Percentiles rank a stretch among this genome's conserved stretches.
phyloP scores from a whole-genome alignment of 2,113 vertebrate genomes.

The Gnathonemus longibarbis region DNA sequence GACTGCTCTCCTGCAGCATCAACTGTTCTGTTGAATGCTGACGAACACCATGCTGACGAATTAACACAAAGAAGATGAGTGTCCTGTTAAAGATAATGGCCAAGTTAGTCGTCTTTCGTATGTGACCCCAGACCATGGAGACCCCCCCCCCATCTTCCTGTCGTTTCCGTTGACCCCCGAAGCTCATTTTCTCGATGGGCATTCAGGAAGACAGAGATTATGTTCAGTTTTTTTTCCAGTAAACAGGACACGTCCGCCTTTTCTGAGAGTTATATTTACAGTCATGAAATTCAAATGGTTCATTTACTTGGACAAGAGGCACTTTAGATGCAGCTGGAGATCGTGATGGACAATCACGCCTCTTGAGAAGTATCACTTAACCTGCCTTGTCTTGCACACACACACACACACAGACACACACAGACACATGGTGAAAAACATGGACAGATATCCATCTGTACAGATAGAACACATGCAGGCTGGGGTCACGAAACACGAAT shows the following conservation, averaged over 20 bases:
- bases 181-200: neutral
- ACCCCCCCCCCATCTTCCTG: conserved; percentile 24
- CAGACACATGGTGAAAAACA: neutral
- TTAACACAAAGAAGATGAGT: conserved; percentile 38
- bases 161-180: neutral
- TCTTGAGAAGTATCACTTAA: conserved; percentile 2
- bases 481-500: neutral
- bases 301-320: neutral
- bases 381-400: conserved; percentile 41
- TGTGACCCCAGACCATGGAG: conserved; percentile 39
- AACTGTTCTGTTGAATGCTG: conserved; percentile 22
- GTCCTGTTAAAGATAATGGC: conserved; percentile 37
- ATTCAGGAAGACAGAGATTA: neutral
- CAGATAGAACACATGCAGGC: neutral
- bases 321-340: neutral
- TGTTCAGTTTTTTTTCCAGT: conserved; percentile 11
- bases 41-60: conserved; percentile 18
- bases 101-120: conserved; percentile 29
- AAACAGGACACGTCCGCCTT: neutral
- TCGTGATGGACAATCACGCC: neutral
- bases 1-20: neutral
- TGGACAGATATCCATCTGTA: neutral
- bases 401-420: conserved; percentile 9
- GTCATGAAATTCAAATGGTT: conserved; percentile 41
- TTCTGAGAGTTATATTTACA: conserved; percentile 12